Evolutionary conservation across 1,140 invertebrate species (phyloP), one percentile per base, ranked within the genome.

Genomic region (Saccostrea echinata): DNA sequence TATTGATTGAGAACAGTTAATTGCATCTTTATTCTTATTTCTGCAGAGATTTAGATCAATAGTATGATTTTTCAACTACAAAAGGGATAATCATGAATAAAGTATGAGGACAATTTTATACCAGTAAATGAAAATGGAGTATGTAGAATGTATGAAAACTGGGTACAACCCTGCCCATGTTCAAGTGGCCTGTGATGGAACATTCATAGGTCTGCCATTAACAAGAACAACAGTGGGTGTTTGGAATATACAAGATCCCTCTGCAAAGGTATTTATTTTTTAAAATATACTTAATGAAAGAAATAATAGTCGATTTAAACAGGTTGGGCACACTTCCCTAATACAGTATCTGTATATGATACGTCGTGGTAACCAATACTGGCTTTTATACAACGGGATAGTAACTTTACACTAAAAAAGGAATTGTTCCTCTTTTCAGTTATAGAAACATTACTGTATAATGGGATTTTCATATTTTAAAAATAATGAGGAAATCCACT

Each of bases 101-200:
- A 76, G 27, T 12, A 76, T 76, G 68, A 76, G 12, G 30, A 27
- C 27, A 76, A 27, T 33, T 76, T 76, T 16, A 4, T 30, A 16
- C 24, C 27, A 76, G 27, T 30, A 13, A 51, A 52, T 90, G 86
- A 89, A 89, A 12, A 71, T 91, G n/a, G 51, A 84, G 16, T 80
- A 89, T 64, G 27, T 90, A 0, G 85, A 89, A n/a, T 87, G 85
- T 35, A 71, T 89, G 30, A 88, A 88, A 51, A 89, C 90, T 55
- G 91, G 90, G 16, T 92, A 90, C 52, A 90, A 89, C 51, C 90
- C 89, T 71, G 90, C 90, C 21, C 91, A 93, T 85, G 90, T 91
- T 35, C 92, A 92, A 55, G 80, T 92, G 13, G 90, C 92, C 6
- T 89, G 88, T 87, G 89, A 91, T 90, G 92, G 92, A n/a, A 84